phyloP scores from a whole-genome alignment of 2,888 invertebrate species.

The Lagria hirta region DNA sequence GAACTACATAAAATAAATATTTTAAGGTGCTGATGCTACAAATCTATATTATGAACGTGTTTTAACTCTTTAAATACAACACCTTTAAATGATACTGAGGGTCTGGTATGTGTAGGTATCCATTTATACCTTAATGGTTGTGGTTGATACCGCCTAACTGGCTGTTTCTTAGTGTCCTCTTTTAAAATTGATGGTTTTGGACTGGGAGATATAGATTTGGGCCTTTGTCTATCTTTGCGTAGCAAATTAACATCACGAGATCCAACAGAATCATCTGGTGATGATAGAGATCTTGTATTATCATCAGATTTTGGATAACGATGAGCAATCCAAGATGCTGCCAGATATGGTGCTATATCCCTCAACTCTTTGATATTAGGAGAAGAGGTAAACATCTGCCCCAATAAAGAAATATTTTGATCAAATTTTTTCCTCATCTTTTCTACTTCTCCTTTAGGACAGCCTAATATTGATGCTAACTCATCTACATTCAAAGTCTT shows the following conservation, averaged over 20 bases:
- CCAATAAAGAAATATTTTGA: slow-evolving; percentile 64
- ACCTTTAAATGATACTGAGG: slow-evolving; percentile 77
- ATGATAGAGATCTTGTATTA: slow-evolving; percentile 65
- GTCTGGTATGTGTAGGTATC: slow-evolving; percentile 61
- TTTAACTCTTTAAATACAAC: slow-evolving; percentile 49
- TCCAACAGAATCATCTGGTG: slow-evolving; percentile 51
- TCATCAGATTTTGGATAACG: slow-evolving; percentile 71
- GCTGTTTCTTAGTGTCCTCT: slow-evolving; percentile 64
- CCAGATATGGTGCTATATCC: slow-evolving; percentile 76
- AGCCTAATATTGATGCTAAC: slow-evolving; percentile 48
- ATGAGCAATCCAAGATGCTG: slow-evolving; percentile 80
- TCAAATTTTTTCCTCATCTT: slow-evolving; percentile 74
- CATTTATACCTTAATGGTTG: slow-evolving; percentile 53
- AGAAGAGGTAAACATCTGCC: slow-evolving; percentile 78
- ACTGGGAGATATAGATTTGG: slow-evolving; percentile 57
- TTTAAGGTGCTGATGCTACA: slow-evolving; percentile 13
- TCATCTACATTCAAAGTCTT: slow-evolving; percentile 45
- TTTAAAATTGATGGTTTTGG: slow-evolving; percentile 52
- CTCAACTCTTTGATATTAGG: slow-evolving; percentile 76
- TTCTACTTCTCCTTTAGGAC: slow-evolving; percentile 67
- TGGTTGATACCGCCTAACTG: slow-evolving; percentile 76
- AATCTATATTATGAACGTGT: slow-evolving; percentile 3
- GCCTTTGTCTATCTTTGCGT: slow-evolving; percentile 51
- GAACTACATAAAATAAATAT: slow-evolving; percentile 21
- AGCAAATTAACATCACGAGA: slow-evolving; percentile 47